Evolutionary conservation across 2,113 vertebrate species (phyloP).

Genomic region (Callorhinus ursinus): DNA sequence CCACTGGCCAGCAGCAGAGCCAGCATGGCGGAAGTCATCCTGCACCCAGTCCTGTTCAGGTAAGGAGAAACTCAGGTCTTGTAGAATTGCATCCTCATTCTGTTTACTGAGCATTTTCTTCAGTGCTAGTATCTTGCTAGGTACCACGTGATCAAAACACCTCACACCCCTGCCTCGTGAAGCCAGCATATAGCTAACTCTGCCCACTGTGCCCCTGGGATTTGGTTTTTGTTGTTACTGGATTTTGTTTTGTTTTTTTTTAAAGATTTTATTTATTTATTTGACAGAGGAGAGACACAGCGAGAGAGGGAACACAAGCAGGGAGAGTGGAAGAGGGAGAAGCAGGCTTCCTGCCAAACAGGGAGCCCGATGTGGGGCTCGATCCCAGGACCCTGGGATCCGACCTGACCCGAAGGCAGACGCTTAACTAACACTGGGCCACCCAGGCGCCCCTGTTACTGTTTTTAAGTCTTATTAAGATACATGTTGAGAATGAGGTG

Average conservation of each 20-base stretch:
- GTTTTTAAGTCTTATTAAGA: not conserved
- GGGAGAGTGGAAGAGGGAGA: no score
- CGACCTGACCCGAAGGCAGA: no score
- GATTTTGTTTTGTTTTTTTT: not conserved
- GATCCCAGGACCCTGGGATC: no score
- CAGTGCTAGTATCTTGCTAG: not conserved
- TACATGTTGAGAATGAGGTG: not conserved
- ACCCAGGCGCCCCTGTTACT: not conserved
- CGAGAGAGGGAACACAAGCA: no score
- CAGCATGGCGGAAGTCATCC: slow-evolving; percentile 96
- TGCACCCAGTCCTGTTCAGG: slow-evolving; percentile 97
- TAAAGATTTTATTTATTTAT: no score
- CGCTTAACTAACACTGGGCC: no score
- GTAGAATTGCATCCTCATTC: not conserved
- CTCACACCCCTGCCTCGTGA: rapidly evolving
- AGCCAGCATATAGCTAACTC: not conserved
- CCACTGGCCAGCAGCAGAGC: slow-evolving; percentile 95
- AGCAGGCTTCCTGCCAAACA: no score
- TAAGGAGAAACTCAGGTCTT: slow-evolving; percentile 67
- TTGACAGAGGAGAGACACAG: no score
- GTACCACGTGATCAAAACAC: not conserved
- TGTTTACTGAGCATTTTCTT: not conserved
- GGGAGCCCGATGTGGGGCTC: no score
- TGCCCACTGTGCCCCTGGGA: not conserved
- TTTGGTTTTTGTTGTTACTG: not conserved